Base-by-base conservation (phyloP, 2,888 invertebrate genomes). In the Acronicta leporina region DNA sequence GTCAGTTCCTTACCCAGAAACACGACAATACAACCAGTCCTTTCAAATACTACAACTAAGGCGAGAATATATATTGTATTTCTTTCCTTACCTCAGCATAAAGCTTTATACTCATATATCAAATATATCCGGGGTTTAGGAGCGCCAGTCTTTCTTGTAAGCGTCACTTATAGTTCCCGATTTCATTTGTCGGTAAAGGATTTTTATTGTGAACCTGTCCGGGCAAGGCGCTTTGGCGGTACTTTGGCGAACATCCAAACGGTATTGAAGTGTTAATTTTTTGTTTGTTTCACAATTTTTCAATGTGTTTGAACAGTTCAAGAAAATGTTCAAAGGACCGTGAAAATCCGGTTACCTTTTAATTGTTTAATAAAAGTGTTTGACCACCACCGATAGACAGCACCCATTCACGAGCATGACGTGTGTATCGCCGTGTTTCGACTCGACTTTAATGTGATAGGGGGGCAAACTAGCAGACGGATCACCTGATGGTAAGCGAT, bases 151-250 rank as follows among this genome's bases (percentile, higher is more conserved):
- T 50, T 35, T 55, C 52, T 53, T 44, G 33, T 30, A 43, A 40
- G 20, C 53, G 77, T 81, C 82, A 73, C 73, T 73, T 68, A 61
- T 73, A 73, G 63, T 79, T 77, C 51, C 72, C 68, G 61, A 75
- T 81, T 82, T 76, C 80, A 80, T 83, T 79, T 80, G 80, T 78
- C 63, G 50, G 61, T 20, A 44, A 35, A 54, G 51, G 56, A 74
- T 60, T 62, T 74, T 63, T 62, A 48, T 58, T 56, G 67, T 72
- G 42, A 69, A 66, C 50, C 62, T 62, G 62, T 43, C 53, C 52
- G 41, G 43, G 44, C 41, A 35, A 51, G 42, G 25, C 58, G 58
- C 47, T 68, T 60, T 60, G 52, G 27, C 40, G 25, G 62, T 62
- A 55, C 62, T 63, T 74, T 75, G 74, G 74, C 75, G 42, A 15